phyloP scores from a whole-genome alignment of 2,797 vertebrate species.

The Nasua narica region DNA sequence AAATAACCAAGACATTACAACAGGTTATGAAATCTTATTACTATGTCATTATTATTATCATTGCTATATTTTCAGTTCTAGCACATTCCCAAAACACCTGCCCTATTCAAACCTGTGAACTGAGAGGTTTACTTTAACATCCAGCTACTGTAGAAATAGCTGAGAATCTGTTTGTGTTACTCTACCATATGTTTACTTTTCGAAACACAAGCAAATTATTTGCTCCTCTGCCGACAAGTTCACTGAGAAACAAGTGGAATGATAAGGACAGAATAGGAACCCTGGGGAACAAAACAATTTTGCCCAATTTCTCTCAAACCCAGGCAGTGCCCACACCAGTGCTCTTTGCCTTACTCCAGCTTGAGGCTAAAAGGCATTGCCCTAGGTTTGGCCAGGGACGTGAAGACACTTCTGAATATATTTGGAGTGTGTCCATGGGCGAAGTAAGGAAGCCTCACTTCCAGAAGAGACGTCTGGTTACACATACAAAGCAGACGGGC shows the following conservation, averaged over 20 bases:
- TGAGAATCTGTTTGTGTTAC: neutral
- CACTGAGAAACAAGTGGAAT: neutral
- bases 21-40: neutral
- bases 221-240: neutral
- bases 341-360: neutral
- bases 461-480: neutral
- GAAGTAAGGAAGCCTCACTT: neutral
- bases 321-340: fast-evolving
- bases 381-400: neutral
- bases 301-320: neutral
- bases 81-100: no score
- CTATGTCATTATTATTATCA: neutral
- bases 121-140: neutral
- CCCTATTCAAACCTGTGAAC: neutral
- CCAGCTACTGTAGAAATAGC: neutral
- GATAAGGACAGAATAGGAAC: neutral
- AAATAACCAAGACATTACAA: neutral
- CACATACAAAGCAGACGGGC: neutral
- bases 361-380: neutral
- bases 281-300: neutral
- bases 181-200: neutral
- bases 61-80: neutral
- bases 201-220: neutral
- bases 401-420: neutral
- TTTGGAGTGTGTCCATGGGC: neutral